phyloP scores from a whole-genome alignment of 2,797 vertebrate species.

The Rhynchonycteris naso region DNA sequence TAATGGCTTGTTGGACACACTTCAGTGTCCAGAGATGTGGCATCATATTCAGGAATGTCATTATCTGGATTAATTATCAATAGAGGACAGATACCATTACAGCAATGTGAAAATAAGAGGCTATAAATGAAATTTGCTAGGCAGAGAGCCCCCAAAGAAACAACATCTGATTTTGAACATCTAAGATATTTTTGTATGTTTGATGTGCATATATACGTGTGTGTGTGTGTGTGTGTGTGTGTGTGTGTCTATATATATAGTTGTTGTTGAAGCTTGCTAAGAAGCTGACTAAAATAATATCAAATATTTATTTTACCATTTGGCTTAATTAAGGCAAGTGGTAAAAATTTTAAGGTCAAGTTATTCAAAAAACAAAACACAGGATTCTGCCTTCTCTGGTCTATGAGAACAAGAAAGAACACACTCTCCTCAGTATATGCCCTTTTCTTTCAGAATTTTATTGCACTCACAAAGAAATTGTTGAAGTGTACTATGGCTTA shows the following conservation, averaged over 20 bases:
- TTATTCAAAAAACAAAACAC: not conserved
- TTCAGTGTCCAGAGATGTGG: constrained; percentile 86
- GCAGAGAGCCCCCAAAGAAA: constrained; percentile 63
- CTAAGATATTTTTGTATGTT: constrained; percentile 33
- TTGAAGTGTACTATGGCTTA: not conserved
- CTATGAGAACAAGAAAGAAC: not conserved
- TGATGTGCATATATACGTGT: no score
- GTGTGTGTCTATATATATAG: not conserved
- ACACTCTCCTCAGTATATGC: not conserved
- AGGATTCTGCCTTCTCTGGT: not conserved
- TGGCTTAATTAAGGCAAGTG: not conserved
- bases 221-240: not conserved
- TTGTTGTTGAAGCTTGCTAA: not conserved
- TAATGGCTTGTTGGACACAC: constrained; percentile 88
- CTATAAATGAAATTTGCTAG: constrained; percentile 80
- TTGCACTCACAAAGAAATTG: not conserved
- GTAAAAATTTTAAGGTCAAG: not conserved
- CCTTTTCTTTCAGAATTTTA: not conserved
- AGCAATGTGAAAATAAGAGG: constrained; percentile 79
- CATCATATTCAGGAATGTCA: constrained; percentile 82
- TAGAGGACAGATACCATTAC: constrained; percentile 82
- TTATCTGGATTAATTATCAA: constrained; percentile 89
- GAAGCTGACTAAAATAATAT: not conserved
- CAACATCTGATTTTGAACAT: constrained; percentile 63
- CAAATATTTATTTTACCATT: not conserved